Evolutionary conservation across 1,140 invertebrate genomes (phyloP).

Genomic region (Apis mellifera): DNA sequence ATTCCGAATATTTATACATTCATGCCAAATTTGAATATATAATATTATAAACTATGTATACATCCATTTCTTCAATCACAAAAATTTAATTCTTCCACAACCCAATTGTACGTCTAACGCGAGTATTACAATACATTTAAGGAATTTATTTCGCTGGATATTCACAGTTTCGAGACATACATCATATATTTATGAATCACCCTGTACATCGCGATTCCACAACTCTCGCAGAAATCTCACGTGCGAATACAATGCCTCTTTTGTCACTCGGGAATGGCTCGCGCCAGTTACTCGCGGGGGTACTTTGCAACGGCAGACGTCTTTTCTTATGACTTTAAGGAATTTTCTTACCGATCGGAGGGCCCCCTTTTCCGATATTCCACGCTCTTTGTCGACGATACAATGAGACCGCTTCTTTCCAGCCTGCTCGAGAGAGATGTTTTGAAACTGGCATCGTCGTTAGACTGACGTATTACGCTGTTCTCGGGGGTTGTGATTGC

Average conservation of each 20-base stretch:
- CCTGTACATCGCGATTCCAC: not conserved
- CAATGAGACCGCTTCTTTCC: constrained; percentile 44
- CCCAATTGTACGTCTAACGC: no score
- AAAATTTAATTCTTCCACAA: no score
- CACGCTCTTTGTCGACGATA: constrained; percentile 52
- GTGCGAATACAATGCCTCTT: constrained; percentile 57
- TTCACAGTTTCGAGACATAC: no score
- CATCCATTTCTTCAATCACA: no score
- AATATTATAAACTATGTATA: no score
- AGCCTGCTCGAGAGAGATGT: constrained; percentile 3
- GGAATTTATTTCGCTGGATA: no score
- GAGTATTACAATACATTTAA: no score
- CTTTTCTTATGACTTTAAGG: constrained; percentile 58
- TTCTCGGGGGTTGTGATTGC: not conserved
- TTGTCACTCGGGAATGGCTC: constrained; percentile 53
- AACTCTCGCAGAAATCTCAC: constrained; percentile 53
- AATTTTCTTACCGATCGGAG: constrained; percentile 46
- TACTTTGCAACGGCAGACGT: constrained; percentile 21
- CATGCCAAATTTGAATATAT: no score
- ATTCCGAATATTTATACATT: no score
- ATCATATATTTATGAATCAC: no score
- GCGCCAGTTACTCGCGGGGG: constrained; percentile 37
- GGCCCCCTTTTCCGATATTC: constrained; percentile 40
- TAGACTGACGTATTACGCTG: not conserved
- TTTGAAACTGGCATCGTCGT: constrained; percentile 17